Base-by-base conservation (phyloP, 2,888 invertebrate genomes). In the Apodemia duryi region DNA sequence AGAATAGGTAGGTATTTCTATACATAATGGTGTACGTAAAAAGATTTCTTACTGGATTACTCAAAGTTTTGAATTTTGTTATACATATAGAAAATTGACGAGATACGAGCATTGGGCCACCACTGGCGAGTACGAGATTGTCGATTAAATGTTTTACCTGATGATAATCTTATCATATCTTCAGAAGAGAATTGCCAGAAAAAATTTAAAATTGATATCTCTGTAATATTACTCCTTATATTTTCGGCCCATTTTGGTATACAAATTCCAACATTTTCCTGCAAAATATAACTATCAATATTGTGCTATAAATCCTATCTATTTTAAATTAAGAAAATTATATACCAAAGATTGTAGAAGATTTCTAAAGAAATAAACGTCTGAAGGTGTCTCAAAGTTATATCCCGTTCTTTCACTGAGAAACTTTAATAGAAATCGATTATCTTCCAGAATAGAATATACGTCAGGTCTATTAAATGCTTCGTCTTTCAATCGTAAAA, bases 301-400 rank as follows among this genome's bases (percentile, higher is more conserved):
- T 46, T 46, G 11, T 13, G 46, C 46, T 1, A 7, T 7, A 2
- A 10, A 43, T 43, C 3, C 1, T 11, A 11, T 11, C 0, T 4
- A 43, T 49, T 49, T 6, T 21, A 7, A 43, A 60, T 54, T 28
- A 10, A 61, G n/a, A n/a, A 49, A 29, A 38, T 38, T 11, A 75
- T 80, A 62, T 77, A 92, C 92, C 85, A 92, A 77, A 29, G 91
- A 79, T 76, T 92, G 91, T 66, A 90, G 86, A 54, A 91, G 75
- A 68, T 92, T 92, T 68, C 92, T 90, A 70, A 92, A 77, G 69
- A 71, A 88, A 71, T 92, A 92, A 1, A 92, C 86, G 52, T 90
- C 81, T 71, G 87, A 86, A 2, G 88, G 72, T 54, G 74, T 84
- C 1, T 86, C 85, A 63, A 91, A 84, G 61, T 87, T 88, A 1